These are phyloP conservation scores for Sciurus vulgaris DNA, from an alignment of 2,797 vertebrate genomes.

Conservation along the genomic window DNA sequence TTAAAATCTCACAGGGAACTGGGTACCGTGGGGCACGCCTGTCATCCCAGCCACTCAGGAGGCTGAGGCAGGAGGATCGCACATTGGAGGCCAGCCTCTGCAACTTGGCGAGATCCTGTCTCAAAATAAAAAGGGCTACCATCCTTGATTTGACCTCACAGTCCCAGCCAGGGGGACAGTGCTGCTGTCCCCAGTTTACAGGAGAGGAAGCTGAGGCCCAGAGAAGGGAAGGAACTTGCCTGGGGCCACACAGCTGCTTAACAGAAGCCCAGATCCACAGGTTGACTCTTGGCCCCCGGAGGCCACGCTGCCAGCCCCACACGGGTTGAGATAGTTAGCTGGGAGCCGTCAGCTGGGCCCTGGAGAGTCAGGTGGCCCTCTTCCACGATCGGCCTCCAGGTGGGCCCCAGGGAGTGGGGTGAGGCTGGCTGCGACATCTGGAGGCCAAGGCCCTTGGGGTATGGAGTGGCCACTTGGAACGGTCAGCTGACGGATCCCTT, in stretches of 20 bases:
- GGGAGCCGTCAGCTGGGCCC: not conserved
- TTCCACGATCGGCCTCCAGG: no score
- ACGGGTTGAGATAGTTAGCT: not conserved
- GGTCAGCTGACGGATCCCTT: conserved; percentile 55
- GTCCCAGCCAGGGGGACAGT: not conserved
- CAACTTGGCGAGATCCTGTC: not conserved
- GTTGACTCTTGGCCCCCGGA: not conserved
- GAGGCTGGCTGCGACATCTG: no score
- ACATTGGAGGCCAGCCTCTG: not conserved
- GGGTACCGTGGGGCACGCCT: not conserved
- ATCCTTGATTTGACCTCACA: no score
- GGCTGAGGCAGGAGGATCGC: not conserved
- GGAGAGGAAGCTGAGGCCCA: conserved; percentile 9
- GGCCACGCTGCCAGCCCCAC: not conserved
- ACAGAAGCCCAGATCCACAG: not conserved
- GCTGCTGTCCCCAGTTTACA: not conserved
- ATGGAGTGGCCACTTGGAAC: not conserved
- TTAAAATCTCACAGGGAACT: not conserved
- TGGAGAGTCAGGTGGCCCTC: not conserved
- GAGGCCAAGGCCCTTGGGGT: not conserved
- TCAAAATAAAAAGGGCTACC: not conserved
- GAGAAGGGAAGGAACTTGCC: not conserved
- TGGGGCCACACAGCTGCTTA: not conserved
- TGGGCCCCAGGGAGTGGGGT: no score
- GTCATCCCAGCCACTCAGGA: not conserved